Evolutionary conservation across 2,797 vertebrate species (phyloP), one percentile per base, ranked within the genome.

Genomic region (Cuculus canorus): DNA sequence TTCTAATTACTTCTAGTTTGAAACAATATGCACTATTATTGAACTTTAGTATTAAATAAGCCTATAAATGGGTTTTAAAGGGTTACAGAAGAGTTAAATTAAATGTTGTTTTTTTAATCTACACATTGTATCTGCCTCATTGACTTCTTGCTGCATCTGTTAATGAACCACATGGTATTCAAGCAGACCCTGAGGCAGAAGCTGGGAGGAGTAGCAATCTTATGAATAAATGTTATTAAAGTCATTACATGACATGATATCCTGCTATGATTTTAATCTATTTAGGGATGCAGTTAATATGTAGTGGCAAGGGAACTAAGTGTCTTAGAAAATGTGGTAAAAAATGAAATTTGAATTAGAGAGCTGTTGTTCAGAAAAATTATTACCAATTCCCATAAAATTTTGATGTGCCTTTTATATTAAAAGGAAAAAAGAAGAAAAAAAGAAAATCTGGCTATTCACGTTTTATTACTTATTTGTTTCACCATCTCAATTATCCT

Each of bases 171-270:
- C 90, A 71, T 19, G 28, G 43, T 1, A 2, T 60, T 70, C 37
- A 88, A 82, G 63, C 70, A 90, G 70, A 90, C 52, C 73, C 81
- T 88, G 59, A 92, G 92, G 94, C 88, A 92, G 83, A 94, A 90
- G 69, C 54, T 93, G 76, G 65, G 65, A 94, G 87, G 68, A 94
- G 72, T 89, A 94, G 93, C 28, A 84, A 56, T 35, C 64, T 91
- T 83, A 77, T 83, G 66, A 92, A 95, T 87, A 95, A 94, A 95
- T 92, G 50, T 85, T 84, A 85, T 88, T 88, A 93, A 96, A 95
- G 79, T 70, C 71, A 85, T 94, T 97, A 69, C 78, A 85, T 73
- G 77, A 72, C 81, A 82, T 77, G 77, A 37, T 94, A 61, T 89
- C 88, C 64, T 85, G 56, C 68, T 56, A 95, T 54, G 83, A 80